These are phyloP conservation scores for Synchiropus splendidus DNA, from an alignment of 2,113 vertebrate species.

Conservation along the genomic window DNA sequence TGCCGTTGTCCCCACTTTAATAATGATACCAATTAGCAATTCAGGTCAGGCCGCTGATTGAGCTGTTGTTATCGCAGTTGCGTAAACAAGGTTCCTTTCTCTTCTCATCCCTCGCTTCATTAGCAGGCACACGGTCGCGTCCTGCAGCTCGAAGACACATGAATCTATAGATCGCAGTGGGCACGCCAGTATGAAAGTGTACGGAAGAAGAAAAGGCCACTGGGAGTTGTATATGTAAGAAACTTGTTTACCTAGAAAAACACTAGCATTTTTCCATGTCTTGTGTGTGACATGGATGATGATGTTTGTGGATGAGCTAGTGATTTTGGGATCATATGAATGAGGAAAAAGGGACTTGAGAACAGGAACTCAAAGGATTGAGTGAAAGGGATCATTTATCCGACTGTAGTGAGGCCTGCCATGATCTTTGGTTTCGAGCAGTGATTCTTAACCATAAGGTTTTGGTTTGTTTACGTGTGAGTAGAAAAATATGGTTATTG, in stretches of 20 bases:
- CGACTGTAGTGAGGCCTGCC: too few relatives aligned
- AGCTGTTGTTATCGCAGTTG: constrained; percentile 59
- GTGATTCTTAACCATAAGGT: too few relatives aligned
- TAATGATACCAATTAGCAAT: constrained; percentile 62
- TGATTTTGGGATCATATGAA: too few relatives aligned
- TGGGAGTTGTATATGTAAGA: too few relatives aligned
- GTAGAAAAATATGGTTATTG: too few relatives aligned
- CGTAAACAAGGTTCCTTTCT: constrained; percentile 61
- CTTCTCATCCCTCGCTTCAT: constrained; percentile 51
- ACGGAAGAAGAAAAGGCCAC: constrained; percentile 12
- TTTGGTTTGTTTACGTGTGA: too few relatives aligned
- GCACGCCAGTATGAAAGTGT: constrained; percentile 3
- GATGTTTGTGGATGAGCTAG: too few relatives aligned
- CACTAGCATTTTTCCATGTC: constrained; percentile 12
- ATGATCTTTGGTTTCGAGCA: too few relatives aligned
- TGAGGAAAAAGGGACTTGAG: too few relatives aligned
- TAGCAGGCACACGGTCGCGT: constrained; percentile 48
- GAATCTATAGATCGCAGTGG: constrained; percentile 28
- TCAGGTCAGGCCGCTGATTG: constrained; percentile 54
- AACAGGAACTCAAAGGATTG: too few relatives aligned
- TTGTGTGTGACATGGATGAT: constrained; percentile 42
- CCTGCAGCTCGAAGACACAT: constrained; percentile 23
- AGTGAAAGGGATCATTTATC: too few relatives aligned
- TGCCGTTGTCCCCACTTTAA: constrained; percentile 38
- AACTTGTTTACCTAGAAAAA: too few relatives aligned